These are phyloP conservation scores for Tarsius wallacei DNA, from an alignment of 2,797 vertebrate genomes.

Conservation along the genomic window DNA sequence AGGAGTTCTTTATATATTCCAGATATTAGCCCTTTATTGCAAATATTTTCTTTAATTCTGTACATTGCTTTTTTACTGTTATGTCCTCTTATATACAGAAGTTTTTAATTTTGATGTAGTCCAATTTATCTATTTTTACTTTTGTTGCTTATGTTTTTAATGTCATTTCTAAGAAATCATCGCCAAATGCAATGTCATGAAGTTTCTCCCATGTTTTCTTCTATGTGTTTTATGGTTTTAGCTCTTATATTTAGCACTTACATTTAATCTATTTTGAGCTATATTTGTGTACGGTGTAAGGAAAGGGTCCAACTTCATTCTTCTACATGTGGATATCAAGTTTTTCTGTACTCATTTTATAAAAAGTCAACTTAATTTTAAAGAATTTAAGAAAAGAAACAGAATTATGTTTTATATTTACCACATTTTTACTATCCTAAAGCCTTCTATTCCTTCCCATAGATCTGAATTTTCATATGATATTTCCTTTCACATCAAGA, in stretches of 20 bases:
- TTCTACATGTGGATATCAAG: background rate
- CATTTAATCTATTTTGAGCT: background rate
- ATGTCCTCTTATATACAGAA: background rate
- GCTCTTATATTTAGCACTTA: background rate
- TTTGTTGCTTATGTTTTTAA: background rate
- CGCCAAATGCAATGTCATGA: background rate
- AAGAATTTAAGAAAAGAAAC: background rate
- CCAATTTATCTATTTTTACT: background rate
- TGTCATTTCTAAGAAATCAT: background rate
- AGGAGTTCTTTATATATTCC: background rate
- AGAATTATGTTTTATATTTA: background rate
- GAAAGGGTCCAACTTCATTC: background rate
- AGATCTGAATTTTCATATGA: background rate
- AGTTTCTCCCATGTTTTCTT: background rate
- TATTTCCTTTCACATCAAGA: background rate
- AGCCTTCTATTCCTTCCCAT: background rate
- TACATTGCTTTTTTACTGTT: background rate
- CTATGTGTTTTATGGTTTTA: background rate
- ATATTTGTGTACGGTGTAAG: background rate
- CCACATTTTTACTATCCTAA: background rate
- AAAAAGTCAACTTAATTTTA: background rate
- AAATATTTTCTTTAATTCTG: background rate
- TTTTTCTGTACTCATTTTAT: background rate
- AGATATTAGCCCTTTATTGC: background rate
- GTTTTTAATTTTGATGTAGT: background rate